These are phyloP conservation scores for Micromesistius poutassou DNA, from an alignment of 2,797 vertebrate genomes.

Conservation along the genomic window DNA sequence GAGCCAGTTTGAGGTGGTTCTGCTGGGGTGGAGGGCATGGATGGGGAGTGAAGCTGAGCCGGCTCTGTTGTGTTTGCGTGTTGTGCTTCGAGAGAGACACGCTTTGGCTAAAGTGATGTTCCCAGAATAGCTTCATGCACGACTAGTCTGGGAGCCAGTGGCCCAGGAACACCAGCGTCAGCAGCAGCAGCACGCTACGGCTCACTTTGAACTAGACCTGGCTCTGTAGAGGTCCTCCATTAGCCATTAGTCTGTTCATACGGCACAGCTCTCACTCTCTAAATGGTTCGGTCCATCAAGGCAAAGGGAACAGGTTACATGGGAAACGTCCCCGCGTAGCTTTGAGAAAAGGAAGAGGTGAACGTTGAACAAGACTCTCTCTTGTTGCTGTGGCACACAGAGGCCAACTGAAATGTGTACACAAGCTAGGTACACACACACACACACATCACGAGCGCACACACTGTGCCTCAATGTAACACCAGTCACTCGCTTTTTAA, in stretches of 20 bases:
- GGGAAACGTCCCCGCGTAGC: not conserved
- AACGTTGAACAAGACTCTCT: not conserved
- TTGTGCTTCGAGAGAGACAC: not conserved
- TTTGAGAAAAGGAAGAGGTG: no score
- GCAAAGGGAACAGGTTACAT: not conserved
- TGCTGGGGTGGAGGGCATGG: no score
- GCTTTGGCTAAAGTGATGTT: not conserved
- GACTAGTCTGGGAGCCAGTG: not conserved
- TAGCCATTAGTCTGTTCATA: no score
- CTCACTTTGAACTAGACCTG: no score
- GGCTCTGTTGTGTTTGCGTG: not conserved
- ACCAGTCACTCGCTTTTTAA: not conserved
- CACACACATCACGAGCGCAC: not conserved
- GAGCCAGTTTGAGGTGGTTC: no score
- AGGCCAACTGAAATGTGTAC: not conserved
- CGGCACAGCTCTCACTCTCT: no score
- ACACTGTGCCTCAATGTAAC: not conserved
- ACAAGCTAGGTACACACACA: slow-evolving; percentile 8
- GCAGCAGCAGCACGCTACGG: no score
- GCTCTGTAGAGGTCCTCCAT: no score
- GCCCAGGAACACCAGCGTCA: not conserved
- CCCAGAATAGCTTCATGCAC: not conserved
- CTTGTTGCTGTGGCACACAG: not conserved
- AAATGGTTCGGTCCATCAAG: not conserved
- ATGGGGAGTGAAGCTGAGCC: not conserved